Conservation (phyloP, 2,113 vertebrate species). For the Cacatua alba region DNA sequence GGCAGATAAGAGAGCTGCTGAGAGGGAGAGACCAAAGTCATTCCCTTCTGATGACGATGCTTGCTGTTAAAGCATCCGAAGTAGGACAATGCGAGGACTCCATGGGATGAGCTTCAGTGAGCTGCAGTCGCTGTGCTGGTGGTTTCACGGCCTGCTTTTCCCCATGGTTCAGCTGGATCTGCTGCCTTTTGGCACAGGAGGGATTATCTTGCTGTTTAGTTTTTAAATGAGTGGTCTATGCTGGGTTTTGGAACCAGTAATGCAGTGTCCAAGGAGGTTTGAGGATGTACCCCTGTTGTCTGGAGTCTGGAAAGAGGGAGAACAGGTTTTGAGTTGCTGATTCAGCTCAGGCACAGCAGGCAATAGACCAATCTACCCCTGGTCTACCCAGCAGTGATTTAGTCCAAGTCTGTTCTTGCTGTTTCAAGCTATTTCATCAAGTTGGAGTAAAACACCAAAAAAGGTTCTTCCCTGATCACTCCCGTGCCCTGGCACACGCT, state of each 20-base stretch:
- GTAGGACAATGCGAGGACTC: neutral
- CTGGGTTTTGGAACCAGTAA: neutral
- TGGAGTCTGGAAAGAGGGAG: neutral
- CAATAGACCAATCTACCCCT: neutral
- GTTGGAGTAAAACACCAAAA: neutral
- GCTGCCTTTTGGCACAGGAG: accelerated
- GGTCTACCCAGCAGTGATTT: neutral
- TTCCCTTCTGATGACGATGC: neutral
- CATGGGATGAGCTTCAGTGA: neutral
- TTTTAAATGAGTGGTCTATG: neutral
- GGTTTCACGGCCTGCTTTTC: neutral
- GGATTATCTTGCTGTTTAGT: neutral
- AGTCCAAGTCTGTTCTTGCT: neutral
- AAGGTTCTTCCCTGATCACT: neutral
- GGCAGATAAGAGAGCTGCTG: neutral
- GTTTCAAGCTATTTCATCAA: neutral
- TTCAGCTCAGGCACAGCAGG: neutral
- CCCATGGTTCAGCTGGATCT: neutral
- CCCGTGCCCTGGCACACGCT: accelerated
- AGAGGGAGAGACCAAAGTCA: neutral
- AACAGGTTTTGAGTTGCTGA: neutral
- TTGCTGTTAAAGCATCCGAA: neutral
- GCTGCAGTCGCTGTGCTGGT: neutral
- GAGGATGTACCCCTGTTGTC: accelerated
- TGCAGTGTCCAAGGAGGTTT: neutral